These are phyloP conservation scores for Ptilorrhoa leucosticta DNA, from an alignment of 2,113 vertebrate genomes.

Conservation along the genomic window DNA sequence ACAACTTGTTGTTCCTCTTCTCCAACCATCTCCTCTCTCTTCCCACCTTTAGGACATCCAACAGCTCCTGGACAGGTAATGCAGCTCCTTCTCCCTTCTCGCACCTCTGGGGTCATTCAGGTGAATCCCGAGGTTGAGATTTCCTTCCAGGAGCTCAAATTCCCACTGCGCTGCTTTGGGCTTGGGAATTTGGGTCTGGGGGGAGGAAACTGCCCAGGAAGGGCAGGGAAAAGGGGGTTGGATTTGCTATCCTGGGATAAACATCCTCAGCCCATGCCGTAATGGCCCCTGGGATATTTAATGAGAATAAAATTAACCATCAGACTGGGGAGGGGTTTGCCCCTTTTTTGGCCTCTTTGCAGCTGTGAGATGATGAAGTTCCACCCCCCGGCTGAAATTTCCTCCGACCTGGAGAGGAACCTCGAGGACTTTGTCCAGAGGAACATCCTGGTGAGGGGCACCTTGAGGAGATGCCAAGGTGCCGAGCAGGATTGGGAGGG, in stretches of 20 bases:
- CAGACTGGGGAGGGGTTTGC: fast-evolving
- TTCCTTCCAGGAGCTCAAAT: background rate
- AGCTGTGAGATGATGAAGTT: background rate
- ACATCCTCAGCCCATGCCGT: background rate
- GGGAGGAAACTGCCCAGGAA: background rate
- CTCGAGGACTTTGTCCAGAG: background rate
- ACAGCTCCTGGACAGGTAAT: background rate
- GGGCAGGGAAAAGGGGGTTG: background rate
- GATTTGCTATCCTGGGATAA: background rate
- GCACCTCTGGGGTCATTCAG: background rate
- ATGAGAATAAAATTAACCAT: background rate
- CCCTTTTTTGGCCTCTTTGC: background rate
- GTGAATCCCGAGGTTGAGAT: background rate
- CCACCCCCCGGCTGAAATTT: background rate
- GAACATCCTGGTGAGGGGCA: background rate
- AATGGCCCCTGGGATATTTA: fast-evolving
- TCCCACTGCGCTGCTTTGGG: fast-evolving
- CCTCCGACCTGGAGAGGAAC: background rate
- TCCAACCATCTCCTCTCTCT: background rate
- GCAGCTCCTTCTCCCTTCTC: background rate
- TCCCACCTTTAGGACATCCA: background rate
- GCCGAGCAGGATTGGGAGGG: fast-evolving
- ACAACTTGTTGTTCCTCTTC: background rate
- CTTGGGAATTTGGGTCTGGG: background rate
- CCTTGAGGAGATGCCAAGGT: background rate